Base-by-base conservation (phyloP, 2,113 vertebrate genomes). In the Microcebus murinus region DNA sequence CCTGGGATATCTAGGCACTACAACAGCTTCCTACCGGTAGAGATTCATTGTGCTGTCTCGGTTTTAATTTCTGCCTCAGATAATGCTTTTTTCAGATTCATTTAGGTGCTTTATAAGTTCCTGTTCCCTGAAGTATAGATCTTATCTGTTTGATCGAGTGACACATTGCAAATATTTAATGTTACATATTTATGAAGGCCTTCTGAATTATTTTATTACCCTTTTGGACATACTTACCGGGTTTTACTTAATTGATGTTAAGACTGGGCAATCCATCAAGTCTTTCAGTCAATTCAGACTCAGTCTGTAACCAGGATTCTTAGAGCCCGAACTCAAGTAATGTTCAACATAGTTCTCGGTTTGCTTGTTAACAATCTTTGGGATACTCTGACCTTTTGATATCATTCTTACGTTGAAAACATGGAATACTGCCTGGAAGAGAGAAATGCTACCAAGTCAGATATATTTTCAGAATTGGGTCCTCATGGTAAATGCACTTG, bases 361-460 rank as follows among this genome's bases (percentile, higher is more conserved):
- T 97, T 97, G 90, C 95, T 96, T 97, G 97, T 87, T 65, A 94
- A 80, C 86, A 93, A 91, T 97, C 93, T 98, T 96, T 90, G 80
- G 82, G 93, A 97, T 95, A 97, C 92, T 98, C 93, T 98, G 97
- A 95, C 97, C 98, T 97, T 97, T 98, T 97, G 97, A 93, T 97
- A 81, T 87, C 93, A 91, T 95, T 86, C 93, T 88, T 95, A 93
- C 57, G 93, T 93, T 71, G 14, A 95, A 91, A 97, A 59, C 23
- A 68, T 29, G 63, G 94, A 93, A 29, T 59, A 77, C 0, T 7
- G 45, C 68, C 80, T 97, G 61, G 50, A 50, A 88, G 12, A 50
- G 77, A 52, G 10, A 71, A 90, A 0, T 81, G 63, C 81, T 25
- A 1, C 74, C 9, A 63, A 48, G 36, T 48, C 63, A 87, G 74